These are phyloP conservation scores for Sweltsa coloradensis DNA, from an alignment of 1,140 invertebrate species.

Conservation along the genomic window DNA sequence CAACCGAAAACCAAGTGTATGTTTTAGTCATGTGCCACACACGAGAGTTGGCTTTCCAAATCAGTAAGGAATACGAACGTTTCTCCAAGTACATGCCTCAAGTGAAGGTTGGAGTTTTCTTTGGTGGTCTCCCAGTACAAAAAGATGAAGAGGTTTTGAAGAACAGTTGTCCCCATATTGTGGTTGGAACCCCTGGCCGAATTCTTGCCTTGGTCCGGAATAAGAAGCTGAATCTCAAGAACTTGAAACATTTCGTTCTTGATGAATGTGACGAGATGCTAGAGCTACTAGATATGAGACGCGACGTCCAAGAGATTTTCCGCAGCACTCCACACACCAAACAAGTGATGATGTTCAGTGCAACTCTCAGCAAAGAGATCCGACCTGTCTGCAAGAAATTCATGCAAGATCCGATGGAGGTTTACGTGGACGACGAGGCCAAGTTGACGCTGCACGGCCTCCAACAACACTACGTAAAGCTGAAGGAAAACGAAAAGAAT, in stretches of 20 bases:
- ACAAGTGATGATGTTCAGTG: constrained; percentile 99
- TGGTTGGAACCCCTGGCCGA: constrained; percentile 94
- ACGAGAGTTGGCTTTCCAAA: constrained; percentile 95
- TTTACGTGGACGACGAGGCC: constrained; percentile 99
- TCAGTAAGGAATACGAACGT: constrained; percentile 96
- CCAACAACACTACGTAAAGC: constrained; percentile 98
- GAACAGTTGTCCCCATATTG: constrained; percentile 91
- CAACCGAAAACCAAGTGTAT: constrained; percentile 91
- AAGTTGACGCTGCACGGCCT: constrained; percentile 97
- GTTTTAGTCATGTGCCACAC: constrained; percentile 98
- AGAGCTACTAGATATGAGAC: constrained; percentile 92
- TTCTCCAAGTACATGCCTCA: constrained; percentile 97
- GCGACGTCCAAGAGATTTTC: constrained; percentile 99
- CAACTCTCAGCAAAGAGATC: constrained; percentile 98
- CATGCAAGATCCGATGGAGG: constrained; percentile 99
- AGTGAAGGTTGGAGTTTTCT: constrained; percentile 90
- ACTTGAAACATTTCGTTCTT: constrained; percentile 95
- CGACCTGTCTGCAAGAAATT: constrained; percentile 99
- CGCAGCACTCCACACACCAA: constrained; percentile 96
- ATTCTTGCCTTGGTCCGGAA: constrained; percentile 83
- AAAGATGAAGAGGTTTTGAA: constrained; percentile 95
- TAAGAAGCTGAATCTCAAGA: constrained; percentile 85
- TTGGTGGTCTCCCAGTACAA: constrained; percentile 90
- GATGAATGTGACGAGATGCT: constrained; percentile 99
- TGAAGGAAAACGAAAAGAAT: constrained; percentile 99